Evolutionary conservation across 2,113 vertebrate genomes (phyloP).

Genomic region (Anolis carolinensis): DNA sequence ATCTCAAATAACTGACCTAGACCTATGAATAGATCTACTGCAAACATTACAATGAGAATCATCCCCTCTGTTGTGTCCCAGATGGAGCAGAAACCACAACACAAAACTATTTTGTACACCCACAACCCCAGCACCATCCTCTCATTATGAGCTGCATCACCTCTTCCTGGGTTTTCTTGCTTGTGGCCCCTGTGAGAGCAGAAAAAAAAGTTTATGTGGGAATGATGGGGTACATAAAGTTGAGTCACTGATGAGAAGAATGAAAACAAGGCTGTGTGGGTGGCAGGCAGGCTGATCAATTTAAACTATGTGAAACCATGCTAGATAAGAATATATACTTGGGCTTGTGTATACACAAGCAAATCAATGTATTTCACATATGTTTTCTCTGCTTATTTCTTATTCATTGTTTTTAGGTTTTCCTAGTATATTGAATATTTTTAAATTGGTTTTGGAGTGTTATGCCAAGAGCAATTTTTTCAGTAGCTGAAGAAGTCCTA

Average conservation of each 20-base stretch:
- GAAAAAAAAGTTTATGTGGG: background rate
- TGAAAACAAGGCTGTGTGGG: background rate
- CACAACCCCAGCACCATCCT: too few species aligned
- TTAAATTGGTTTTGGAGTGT: background rate
- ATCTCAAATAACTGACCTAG: too few species aligned
- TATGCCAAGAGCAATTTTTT: background rate
- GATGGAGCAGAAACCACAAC: background rate
- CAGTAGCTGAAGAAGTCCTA: background rate
- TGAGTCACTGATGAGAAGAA: background rate
- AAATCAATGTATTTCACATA: background rate
- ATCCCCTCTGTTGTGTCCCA: background rate
- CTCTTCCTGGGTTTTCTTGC: too few species aligned
- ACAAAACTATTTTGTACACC: background rate
- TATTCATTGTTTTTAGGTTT: background rate
- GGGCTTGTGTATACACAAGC: background rate
- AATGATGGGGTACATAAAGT: background rate
- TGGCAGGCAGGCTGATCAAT: background rate
- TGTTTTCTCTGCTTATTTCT: background rate
- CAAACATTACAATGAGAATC: too few species aligned
- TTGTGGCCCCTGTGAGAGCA: background rate
- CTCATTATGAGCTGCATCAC: too few species aligned
- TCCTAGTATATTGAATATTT: background rate
- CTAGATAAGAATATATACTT: background rate
- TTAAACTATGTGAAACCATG: background rate
- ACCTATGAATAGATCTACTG: too few species aligned